Conservation (phyloP, 1,140 invertebrate species). For the Dreissena rostriformis region DNA sequence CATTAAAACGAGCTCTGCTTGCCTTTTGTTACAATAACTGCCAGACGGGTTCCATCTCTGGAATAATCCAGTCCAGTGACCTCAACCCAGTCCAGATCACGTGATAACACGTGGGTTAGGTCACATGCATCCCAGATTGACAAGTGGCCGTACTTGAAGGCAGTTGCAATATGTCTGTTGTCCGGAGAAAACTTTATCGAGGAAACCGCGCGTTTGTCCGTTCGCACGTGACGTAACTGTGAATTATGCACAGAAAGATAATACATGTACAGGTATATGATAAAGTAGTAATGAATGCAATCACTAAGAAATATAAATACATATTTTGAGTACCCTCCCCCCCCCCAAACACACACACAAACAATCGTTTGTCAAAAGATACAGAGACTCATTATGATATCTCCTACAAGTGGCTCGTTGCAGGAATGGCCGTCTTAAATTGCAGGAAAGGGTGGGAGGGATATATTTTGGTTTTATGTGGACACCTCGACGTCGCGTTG, state of each 20-base stretch:
- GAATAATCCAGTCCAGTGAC: constrained; percentile 38
- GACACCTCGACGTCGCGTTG: too few species aligned
- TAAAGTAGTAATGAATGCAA: too few species aligned
- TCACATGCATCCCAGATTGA: constrained; percentile 29
- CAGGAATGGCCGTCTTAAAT: too few species aligned
- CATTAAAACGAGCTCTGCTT: not conserved
- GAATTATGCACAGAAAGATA: not conserved
- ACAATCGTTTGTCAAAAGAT: too few species aligned
- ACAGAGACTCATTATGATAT: too few species aligned
- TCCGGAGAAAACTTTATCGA: constrained; percentile 51
- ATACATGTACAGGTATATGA: too few species aligned
- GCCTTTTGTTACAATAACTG: constrained; percentile 21
- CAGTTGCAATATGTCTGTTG: constrained; percentile 39
- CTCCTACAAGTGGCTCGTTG: too few species aligned
- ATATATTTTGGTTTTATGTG: too few species aligned
- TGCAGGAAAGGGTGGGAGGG: too few species aligned
- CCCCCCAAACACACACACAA: too few species aligned
- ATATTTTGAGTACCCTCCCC: too few species aligned
- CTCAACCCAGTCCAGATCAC: constrained; percentile 1
- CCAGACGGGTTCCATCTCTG: constrained; percentile 26
- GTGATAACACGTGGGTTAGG: constrained; percentile 9
- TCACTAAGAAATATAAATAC: too few species aligned
- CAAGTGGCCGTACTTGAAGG: constrained; percentile 37
- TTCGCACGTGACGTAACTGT: constrained; percentile 12
- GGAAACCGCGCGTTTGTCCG: constrained; percentile 13